Evolutionary conservation across 2,888 invertebrate species (phyloP).

Genomic region (Apomyelois bistriatella): DNA sequence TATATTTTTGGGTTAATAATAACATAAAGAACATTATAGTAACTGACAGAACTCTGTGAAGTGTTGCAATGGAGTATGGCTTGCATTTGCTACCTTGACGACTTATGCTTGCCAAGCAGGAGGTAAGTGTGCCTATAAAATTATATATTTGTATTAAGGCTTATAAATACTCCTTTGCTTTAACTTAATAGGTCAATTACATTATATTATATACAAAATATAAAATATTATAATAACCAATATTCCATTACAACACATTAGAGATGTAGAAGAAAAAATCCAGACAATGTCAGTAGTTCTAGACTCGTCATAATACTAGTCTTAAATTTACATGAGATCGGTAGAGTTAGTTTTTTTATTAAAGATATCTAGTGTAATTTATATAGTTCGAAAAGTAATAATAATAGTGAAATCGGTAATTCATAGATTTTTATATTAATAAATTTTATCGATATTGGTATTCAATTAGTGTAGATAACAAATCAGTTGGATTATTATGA

Average conservation of each 20-base stretch:
- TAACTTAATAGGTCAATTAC: constrained; percentile 31
- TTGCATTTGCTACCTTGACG: constrained; percentile 59
- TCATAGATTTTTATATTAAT: constrained; percentile 47
- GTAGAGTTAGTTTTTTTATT: constrained; percentile 51
- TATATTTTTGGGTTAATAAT: no score
- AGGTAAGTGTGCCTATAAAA: constrained; percentile 62
- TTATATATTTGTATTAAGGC: constrained; percentile 31
- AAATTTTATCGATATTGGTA: constrained; percentile 34
- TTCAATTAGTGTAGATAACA: constrained; percentile 49
- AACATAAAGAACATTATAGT: constrained; percentile 35
- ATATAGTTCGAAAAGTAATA: constrained; percentile 34
- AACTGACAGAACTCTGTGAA: constrained; percentile 50
- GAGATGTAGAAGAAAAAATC: constrained; percentile 45
- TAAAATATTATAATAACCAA: constrained; percentile 39
- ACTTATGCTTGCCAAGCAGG: constrained; percentile 43
- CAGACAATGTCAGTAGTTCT: constrained; percentile 26
- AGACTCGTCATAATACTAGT: constrained; percentile 38
- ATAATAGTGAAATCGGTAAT: constrained; percentile 8
- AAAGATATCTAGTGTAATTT: constrained; percentile 40
- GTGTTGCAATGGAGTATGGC: constrained; percentile 79
- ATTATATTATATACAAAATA: neutral
- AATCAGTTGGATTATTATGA: constrained; percentile 30
- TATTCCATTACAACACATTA: constrained; percentile 77
- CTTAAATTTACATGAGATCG: constrained; percentile 42
- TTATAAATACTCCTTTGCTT: constrained; percentile 40